Conservation (phyloP, 2,113 vertebrate genomes). For the Hymenochirus boettgeri region DNA sequence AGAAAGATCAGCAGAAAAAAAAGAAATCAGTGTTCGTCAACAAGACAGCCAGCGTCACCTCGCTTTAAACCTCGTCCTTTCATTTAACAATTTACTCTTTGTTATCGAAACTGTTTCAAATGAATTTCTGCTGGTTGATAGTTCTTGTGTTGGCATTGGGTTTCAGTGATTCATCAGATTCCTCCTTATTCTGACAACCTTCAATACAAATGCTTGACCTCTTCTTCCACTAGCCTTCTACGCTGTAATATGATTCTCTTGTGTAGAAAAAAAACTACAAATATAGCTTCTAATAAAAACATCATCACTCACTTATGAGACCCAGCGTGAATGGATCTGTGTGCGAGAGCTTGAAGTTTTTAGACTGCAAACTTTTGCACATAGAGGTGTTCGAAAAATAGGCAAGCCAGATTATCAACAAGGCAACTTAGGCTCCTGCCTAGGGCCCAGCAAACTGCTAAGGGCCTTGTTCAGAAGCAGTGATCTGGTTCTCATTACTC, state of each 20-base stretch:
- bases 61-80: not conserved
- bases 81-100: not conserved
- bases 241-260: not conserved
- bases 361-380: no score
- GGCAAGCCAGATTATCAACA: no score
- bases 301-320: no score
- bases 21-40: not conserved
- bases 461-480: no score
- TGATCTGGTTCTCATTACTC: no score
- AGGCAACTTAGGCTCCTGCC: no score
- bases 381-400: no score
- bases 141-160: not conserved
- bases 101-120: not conserved
- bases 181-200: not conserved
- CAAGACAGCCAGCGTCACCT: not conserved
- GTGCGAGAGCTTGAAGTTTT: no score
- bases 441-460: no score
- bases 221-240: not conserved
- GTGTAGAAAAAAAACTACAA: no score
- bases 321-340: no score
- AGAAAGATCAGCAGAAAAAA: constrained; percentile 2
- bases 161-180: not conserved
- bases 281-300: no score
- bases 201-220: not conserved
- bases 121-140: constrained; percentile 1